Evolutionary conservation across 2,113 vertebrate genomes (phyloP), one percentile per base, ranked within the genome.

Genomic region (Syrmaticus mikado): DNA sequence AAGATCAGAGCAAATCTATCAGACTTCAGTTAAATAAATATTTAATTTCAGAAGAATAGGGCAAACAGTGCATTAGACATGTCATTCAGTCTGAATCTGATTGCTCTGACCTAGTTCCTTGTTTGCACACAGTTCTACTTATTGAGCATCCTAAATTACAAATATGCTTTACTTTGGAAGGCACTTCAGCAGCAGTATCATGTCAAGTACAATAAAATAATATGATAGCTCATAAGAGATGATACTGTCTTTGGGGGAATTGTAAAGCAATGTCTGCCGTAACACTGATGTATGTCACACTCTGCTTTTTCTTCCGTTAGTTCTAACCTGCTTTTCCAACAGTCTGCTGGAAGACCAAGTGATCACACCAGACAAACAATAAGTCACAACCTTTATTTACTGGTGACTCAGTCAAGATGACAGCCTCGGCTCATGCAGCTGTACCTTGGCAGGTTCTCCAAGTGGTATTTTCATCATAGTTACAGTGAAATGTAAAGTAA

Each of bases 1-100:
- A 82, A 90, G 70, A 96, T 93, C 76, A 95, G 95, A 96, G 34
- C 46, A 84, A 74, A 92, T 70, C 46, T 84, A 10, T 84, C 66
- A 84, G 92, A 77, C 30, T 72, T 79, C 62, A 66, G 34, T 64
- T 87, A 90, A 93, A 86, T 85, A 92, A 95, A 88, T 93, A 93
- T 34, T 92, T 92, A 40, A 91, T 94, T 72, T 90, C 48, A 32
- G 57, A 93, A 93, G 57, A 90, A 46, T 61, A 61, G 86, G 88
- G 64, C 65, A 75, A n/a, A 24, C 65, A 75, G 40, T 73, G 48
- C 61, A 52, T 79, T 92, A 78, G 88, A n/a, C 45, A 11, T 89
- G 57, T 92, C 48, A 34, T 40, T 90, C 85, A 85, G 25, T 38
- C 70, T 75, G 61, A 78, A 32, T 90, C 70, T 82, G 46, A 76